Percentiles rank a stretch among this genome's conserved stretches.
These are phyloP conservation scores for Rhopalosiphum maidis DNA, from an alignment of 1,140 invertebrate genomes.

Conservation along the genomic window DNA sequence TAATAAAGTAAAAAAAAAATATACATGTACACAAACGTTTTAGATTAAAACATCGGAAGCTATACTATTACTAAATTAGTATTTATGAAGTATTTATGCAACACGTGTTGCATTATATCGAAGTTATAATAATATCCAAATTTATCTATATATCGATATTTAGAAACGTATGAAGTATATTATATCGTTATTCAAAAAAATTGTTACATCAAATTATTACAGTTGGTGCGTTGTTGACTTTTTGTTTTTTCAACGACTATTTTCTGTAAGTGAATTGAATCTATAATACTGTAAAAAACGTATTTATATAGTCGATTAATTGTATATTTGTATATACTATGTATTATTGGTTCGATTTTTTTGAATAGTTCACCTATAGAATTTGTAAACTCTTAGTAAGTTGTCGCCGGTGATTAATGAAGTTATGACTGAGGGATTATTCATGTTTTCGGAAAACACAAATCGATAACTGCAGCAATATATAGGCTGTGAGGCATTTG, in stretches of 20 bases:
- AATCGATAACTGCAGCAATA: no score
- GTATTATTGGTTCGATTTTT: background rate
- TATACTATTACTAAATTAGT: background rate
- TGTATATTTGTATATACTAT: no score
- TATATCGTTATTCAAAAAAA: background rate
- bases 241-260: no score
- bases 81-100: background rate
- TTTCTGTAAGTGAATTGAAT: no score
- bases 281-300: background rate
- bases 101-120: background rate
- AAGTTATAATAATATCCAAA: background rate
- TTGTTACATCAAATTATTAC: no score
- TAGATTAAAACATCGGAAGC: background rate
- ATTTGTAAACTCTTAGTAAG: background rate
- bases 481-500: background rate
- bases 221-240: no score
- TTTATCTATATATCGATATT: background rate
- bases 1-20: background rate
- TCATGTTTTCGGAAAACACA: background rate
- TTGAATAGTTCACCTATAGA: background rate
- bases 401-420: no score
- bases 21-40: background rate
- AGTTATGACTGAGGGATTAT: background rate
- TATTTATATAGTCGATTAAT: background rate
- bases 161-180: background rate